Base-by-base conservation (phyloP, 2,113 vertebrate genomes). In the Petromus typicus region DNA sequence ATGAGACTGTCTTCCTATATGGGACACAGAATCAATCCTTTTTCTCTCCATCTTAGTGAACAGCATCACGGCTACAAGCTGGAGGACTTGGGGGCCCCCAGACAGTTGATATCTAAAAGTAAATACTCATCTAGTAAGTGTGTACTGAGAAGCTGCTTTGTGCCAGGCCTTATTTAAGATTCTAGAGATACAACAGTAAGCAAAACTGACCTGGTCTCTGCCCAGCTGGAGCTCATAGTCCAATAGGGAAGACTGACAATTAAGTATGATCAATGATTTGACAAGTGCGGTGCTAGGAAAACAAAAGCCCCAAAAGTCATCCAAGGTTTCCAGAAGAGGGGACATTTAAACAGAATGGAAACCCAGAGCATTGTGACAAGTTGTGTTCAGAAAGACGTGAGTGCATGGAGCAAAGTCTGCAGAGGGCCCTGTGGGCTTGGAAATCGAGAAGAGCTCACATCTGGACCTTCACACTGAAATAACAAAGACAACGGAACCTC, bases 91-190 rank as follows among this genome's bases (percentile, higher is more conserved):
- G 79, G 73, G 51, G 79, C 83, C 89, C 17, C 23, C 10, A 43
- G 13, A n/a, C 34, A 86, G 30, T 20, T 86, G 45, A 73, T 86
- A 64, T 86, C 34, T 94, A 82, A 88, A 94, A 94, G 83, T 78
- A 90, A 90, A 81, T 22, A 84, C 8, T 83, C 34, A 40, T 61
- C 78, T 25, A 48, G 1, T 89, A 90, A 73, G 45, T 43, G 56
- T 67, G 89, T 73, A 75, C 54, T 25, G 37, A 91, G 9, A 75
- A 23, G 63, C 69, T 79, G 54, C 85, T 71, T 69, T 16, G 30
- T 57, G 40, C 34, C 34, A 81, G 69, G 59, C 6, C 32, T 85
- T 85, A 11, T 59, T 88, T 82, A 85, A 73, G 51, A 83, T 48
- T 30, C 78, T 76, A 30, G 23, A 45, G 40, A 85, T 37, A 78